Evolutionary conservation across 2,113 vertebrate genomes (phyloP).

Genomic region (Bungarus multicinctus): DNA sequence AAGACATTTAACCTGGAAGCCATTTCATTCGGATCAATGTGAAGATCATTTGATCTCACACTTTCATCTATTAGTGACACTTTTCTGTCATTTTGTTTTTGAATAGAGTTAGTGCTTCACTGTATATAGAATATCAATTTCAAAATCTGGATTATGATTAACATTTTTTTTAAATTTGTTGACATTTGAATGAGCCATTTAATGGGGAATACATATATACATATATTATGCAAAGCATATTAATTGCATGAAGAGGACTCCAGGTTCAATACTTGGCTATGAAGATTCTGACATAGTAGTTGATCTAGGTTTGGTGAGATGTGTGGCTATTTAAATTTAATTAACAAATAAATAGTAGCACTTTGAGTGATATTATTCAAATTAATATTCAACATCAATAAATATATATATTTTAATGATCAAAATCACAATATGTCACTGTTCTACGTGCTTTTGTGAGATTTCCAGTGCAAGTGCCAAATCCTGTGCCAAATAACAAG

Average conservation of each 20-base stretch:
- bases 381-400: background rate
- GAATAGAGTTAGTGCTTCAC: background rate
- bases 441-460: background rate
- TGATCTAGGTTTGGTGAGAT: background rate
- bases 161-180: background rate
- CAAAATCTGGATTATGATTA: background rate
- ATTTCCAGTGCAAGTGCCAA: background rate
- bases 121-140: background rate
- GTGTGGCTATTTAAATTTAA: background rate
- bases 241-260: background rate
- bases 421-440: background rate
- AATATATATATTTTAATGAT: background rate
- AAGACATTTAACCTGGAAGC: constrained; percentile 38
- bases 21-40: constrained; percentile 19
- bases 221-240: background rate
- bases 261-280: background rate
- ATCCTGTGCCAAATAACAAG: background rate
- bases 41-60: background rate
- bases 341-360: background rate
- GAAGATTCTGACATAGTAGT: background rate
- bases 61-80: constrained; percentile 3
- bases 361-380: background rate
- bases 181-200: background rate
- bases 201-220: background rate
- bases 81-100: background rate